phyloP scores from a whole-genome alignment of 2,113 vertebrate genomes.

The Clarias magur region DNA sequence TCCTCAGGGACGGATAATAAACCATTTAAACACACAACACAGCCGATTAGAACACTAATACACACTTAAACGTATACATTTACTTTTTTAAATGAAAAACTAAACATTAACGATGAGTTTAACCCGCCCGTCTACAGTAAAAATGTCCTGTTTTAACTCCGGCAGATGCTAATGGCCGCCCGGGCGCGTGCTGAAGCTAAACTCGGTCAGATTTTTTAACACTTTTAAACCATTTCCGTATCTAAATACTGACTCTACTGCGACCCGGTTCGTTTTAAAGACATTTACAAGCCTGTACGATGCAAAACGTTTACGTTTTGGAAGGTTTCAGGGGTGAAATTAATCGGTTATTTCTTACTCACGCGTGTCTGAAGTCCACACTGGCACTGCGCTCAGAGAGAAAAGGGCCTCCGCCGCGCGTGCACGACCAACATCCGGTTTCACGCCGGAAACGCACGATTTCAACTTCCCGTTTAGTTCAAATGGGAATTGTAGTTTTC shows the following conservation, averaged over 20 bases:
- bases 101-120: background rate
- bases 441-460: constrained; percentile 1
- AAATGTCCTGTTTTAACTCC: background rate
- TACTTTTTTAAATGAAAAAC: background rate
- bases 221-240: background rate
- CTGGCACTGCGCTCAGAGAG: constrained; percentile 68
- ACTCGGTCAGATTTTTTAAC: background rate
- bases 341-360: constrained; percentile 51
- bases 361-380: constrained; percentile 64
- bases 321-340: background rate
- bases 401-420: constrained; percentile 70
- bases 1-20: too few relatives aligned
- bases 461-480: constrained; percentile 53
- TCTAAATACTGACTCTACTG: background rate
- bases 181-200: background rate
- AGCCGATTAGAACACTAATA: rapidly evolving
- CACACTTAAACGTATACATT: too few relatives aligned
- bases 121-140: background rate
- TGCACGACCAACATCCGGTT: constrained; percentile 63
- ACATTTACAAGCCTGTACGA: background rate
- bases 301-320: rapidly evolving
- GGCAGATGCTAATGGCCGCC: background rate
- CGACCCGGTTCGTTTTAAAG: rapidly evolving
- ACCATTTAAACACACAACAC: background rate
- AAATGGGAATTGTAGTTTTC: constrained; percentile 16